Evolutionary conservation across 2,797 vertebrate genomes (phyloP).

Genomic region (Australoheros facetus): DNA sequence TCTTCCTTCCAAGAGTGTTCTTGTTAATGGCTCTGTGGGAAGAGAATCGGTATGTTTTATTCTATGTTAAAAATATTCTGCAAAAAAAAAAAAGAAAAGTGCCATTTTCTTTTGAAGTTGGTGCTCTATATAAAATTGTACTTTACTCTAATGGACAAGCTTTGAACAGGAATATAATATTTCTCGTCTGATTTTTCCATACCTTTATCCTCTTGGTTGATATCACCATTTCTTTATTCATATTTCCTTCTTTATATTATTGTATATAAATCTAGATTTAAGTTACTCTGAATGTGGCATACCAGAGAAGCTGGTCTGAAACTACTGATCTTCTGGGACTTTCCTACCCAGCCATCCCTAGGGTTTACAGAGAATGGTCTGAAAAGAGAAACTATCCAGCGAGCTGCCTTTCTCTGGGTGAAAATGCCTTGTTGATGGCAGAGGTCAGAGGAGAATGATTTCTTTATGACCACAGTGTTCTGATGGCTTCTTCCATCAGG

Average conservation of each 20-base stretch:
- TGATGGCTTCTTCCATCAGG: no score
- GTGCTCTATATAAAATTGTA: neutral
- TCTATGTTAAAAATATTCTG: neutral
- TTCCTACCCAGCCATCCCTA: neutral
- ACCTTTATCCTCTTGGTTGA: neutral
- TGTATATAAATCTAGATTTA: neutral
- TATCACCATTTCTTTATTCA: no score
- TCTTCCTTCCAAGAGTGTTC: slow-evolving; percentile 24
- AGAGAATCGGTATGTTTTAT: neutral
- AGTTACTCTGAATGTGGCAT: neutral
- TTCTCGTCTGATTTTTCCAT: neutral
- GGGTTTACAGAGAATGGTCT: neutral
- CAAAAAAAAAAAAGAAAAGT: neutral
- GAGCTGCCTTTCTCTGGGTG: neutral
- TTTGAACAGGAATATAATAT: neutral
- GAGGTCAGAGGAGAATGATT: neutral
- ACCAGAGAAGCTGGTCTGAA: no score
- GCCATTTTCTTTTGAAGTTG: neutral
- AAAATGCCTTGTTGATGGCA: neutral
- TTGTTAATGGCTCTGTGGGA: slow-evolving; percentile 21
- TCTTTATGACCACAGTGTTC: no score
- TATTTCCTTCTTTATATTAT: neutral
- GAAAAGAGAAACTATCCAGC: no score
- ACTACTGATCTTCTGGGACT: no score
- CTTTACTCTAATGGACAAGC: neutral